Evolutionary conservation across 2,888 invertebrate genomes (phyloP).

Genomic region (Perdita meconis): DNA sequence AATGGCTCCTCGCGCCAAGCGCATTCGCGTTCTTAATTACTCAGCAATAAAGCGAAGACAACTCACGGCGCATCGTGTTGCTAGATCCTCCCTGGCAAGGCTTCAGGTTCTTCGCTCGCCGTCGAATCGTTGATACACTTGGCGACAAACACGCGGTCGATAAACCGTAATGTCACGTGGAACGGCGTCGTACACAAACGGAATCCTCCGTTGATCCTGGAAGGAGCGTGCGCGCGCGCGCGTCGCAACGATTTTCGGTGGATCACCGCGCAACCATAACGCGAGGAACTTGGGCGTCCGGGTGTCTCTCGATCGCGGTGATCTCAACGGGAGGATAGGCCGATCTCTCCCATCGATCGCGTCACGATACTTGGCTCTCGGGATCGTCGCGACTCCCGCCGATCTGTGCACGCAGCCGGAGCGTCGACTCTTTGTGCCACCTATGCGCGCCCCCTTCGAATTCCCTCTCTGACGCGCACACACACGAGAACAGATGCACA

Average conservation of each 20-base stretch:
- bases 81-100: slow-evolving; percentile 15
- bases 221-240: slow-evolving; percentile 21
- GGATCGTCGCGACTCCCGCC: slow-evolving; percentile 8
- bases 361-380: not conserved
- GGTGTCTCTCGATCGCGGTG: not conserved
- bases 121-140: not conserved
- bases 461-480: slow-evolving; percentile 1
- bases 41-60: not conserved
- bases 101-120: not conserved
- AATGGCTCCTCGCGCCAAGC: too few species aligned
- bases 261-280: slow-evolving; percentile 28
- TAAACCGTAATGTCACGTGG: slow-evolving; percentile 48
- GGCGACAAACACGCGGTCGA: slow-evolving; percentile 17
- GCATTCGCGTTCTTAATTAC: too few species aligned
- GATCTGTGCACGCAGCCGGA: slow-evolving; percentile 3
- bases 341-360: not conserved
- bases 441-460: slow-evolving; percentile 28
- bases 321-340: not conserved
- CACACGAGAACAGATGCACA: not conserved
- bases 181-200: slow-evolving; percentile 31
- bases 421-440: slow-evolving; percentile 15
- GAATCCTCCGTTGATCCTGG: slow-evolving; percentile 12
- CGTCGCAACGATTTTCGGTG: slow-evolving; percentile 3
- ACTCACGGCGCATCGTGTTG: slow-evolving; percentile 46
- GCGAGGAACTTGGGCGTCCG: too few species aligned